These are phyloP conservation scores for Hyphantria cunea DNA, from an alignment of 1,140 invertebrate genomes.

Conservation along the genomic window DNA sequence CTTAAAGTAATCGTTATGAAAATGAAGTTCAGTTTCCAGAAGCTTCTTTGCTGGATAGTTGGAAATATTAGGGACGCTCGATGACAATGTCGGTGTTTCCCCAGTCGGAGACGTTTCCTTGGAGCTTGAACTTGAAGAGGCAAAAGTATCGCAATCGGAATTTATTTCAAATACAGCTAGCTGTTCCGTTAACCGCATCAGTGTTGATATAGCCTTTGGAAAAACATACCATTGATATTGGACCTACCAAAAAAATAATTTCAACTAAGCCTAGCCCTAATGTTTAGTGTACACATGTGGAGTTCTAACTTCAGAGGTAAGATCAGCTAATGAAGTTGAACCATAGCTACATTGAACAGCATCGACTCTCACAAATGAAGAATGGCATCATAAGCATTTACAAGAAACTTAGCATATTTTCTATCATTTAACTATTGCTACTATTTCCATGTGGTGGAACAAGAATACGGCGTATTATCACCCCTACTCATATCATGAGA, in stretches of 20 bases:
- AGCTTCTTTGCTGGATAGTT: slow-evolving; percentile 23
- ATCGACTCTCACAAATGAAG: too few species aligned
- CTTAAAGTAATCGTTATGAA: slow-evolving; percentile 69
- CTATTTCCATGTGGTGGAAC: too few species aligned
- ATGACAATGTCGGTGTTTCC: slow-evolving; percentile 50
- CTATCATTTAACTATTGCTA: too few species aligned
- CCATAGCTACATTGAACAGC: too few species aligned
- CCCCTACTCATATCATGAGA: too few species aligned
- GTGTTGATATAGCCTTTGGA: slow-evolving; percentile 85
- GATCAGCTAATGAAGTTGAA: too few species aligned
- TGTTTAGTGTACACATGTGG: too few species aligned
- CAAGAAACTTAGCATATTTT: too few species aligned
- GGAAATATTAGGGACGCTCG: slow-evolving; percentile 53
- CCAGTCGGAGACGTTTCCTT: slow-evolving; percentile 64
- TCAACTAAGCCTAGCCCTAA: too few species aligned
- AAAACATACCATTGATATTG: background rate
- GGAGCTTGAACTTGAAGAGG: slow-evolving; percentile 81
- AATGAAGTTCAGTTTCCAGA: slow-evolving; percentile 55
- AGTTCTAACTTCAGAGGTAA: too few species aligned
- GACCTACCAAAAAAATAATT: background rate
- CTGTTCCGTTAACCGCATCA: slow-evolving; percentile 89
- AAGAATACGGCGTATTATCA: too few species aligned
- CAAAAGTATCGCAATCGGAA: slow-evolving; percentile 86
- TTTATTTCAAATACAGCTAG: slow-evolving; percentile 86
- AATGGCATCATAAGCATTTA: too few species aligned